Conservation (phyloP, 2,797 vertebrate species). For the Pseudopleuronectes americanus region DNA sequence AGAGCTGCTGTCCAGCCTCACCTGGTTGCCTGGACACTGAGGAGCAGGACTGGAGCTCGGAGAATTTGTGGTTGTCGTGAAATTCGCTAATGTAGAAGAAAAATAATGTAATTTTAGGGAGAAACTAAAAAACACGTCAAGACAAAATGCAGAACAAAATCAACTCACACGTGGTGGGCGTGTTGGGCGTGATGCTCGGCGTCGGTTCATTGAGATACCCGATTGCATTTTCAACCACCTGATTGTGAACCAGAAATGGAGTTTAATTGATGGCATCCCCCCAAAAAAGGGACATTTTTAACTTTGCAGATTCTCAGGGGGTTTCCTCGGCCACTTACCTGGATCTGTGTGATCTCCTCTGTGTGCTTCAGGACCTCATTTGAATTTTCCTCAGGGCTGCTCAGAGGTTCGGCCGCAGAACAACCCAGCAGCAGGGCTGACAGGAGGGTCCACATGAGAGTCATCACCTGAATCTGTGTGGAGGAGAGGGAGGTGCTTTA, state of each 20-base stretch:
- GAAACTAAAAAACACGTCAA: neutral
- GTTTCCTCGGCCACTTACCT: constrained; percentile 44
- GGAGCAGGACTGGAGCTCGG: constrained; percentile 27
- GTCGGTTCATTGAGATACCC: constrained; percentile 54
- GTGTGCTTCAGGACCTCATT: constrained; percentile 66
- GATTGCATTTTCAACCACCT: constrained; percentile 56
- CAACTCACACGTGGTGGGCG: constrained; percentile 56
- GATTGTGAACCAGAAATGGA: constrained; percentile 28
- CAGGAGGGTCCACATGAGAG: constrained; percentile 52
- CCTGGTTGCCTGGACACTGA: constrained; percentile 71
- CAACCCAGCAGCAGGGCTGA: constrained; percentile 62
- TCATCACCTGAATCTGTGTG: constrained; percentile 62
- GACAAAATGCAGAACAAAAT: neutral
- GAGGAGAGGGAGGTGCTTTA: neutral
- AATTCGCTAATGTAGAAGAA: constrained; percentile 35
- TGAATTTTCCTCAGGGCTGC: constrained; percentile 48
- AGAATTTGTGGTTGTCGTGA: constrained; percentile 20
- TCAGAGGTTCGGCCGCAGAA: constrained; percentile 47
- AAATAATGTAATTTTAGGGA: neutral
- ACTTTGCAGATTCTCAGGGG: neutral
- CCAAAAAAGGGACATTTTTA: neutral
- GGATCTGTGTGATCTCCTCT: constrained; percentile 38
- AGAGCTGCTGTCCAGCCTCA: constrained; percentile 36
- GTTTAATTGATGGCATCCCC: neutral
- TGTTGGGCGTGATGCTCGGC: neutral